phyloP scores from a whole-genome alignment of 2,113 vertebrate species.

The Piaya cayana region DNA sequence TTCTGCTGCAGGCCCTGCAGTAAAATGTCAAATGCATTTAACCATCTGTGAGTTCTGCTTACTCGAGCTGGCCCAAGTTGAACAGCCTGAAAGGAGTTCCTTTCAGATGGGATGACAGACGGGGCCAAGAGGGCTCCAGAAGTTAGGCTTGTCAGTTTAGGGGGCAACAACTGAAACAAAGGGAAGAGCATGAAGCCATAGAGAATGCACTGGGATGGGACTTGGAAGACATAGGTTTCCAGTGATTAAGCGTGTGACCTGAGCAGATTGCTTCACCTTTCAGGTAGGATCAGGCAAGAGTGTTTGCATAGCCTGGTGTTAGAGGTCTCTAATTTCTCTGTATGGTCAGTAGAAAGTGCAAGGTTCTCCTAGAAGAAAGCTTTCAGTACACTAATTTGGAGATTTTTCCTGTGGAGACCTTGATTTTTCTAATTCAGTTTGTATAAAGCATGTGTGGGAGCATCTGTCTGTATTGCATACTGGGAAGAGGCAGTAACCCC shows the following conservation, averaged over 20 bases:
- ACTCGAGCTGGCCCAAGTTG: conserved; percentile 3
- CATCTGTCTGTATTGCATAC: not conserved
- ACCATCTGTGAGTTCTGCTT: conserved; percentile 59
- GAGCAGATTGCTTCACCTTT: rapidly evolving
- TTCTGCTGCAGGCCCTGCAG: conserved; percentile 61
- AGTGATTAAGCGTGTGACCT: not conserved
- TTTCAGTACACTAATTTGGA: not conserved
- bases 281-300: not conserved
- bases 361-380: not conserved
- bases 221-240: rapidly evolving
- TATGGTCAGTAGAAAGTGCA: rapidly evolving
- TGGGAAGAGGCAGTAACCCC: not conserved
- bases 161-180: conserved; percentile 12
- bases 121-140: conserved; percentile 40
- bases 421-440: not conserved
- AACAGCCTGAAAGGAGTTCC: conserved; percentile 34
- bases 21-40: conserved; percentile 64
- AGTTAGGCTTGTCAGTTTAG: conserved; percentile 10
- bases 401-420: not conserved
- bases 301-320: not conserved
- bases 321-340: not conserved
- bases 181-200: not conserved
- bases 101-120: conserved; percentile 54
- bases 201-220: not conserved
- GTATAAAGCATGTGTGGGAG: rapidly evolving